Base-by-base conservation (phyloP, 2,888 invertebrate genomes). In the Hirtodrosophila cameraria region DNA sequence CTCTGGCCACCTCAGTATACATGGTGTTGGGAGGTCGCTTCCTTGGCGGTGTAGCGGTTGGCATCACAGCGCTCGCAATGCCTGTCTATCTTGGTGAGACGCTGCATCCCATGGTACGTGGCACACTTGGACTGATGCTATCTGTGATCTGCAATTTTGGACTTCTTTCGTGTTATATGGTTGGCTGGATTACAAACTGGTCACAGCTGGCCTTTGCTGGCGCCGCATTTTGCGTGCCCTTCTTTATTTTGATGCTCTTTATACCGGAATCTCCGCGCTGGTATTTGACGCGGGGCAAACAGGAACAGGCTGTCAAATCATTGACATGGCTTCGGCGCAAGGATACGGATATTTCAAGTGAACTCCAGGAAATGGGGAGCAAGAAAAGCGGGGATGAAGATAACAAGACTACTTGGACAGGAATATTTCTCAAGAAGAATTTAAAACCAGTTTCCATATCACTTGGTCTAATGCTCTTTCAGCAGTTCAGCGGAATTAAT, bases 261-360 rank as follows among this genome's bases (percentile, higher is more conserved):
- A 94, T 97, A 93, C 97, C 97, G 0, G 97, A 97, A 89, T 94
- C 95, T 2, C 97, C 97, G 0, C 92, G 93, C 15, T 95, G 92
- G 86, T 91, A 93, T 42, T 91, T 95, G 38, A 13, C 42, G 12
- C 94, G 93, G 77, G 93, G 92, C 0, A 91, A 92, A 33, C 90
- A 92, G 13, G 92, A 93, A 0, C 93, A 93, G 43, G 97, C 97
- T 0, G 91, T 92, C 11, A 90, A 92, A 13, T 93, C 96, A 0
- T 88, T 97, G 59, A 88, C 92, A 43, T 93, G 92, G 89, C 92
- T 97, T 2, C 92, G 97, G 5, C 96, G 96, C 0, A 82, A 90
- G 0, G 89, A 92, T 11, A 94, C 94, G 73, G 93, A 94, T 73
- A 92, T 93, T 13, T 93, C 93, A 39, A 86, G 89, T 45, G 90